A percentile compares a stretch with the other conserved stretches of the same genome.
Evolutionary conservation across 1,140 invertebrate species (phyloP).

Genomic region (Nomia melanderi): DNA sequence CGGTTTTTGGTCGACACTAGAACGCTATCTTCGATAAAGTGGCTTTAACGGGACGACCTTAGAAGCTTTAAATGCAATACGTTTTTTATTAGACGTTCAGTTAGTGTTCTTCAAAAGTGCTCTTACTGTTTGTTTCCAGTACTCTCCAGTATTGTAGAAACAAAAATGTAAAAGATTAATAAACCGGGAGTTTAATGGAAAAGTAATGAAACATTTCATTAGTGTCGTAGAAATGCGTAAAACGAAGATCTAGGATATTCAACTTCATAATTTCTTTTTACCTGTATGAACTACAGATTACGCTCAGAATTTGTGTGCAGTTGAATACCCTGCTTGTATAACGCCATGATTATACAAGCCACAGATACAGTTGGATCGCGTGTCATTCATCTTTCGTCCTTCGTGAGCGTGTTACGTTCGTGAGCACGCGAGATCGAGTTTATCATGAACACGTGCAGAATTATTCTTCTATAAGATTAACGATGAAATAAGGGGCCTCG

Average conservation of each 20-base stretch:
- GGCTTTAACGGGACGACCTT: too few relatives aligned
- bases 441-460: slow-evolving; percentile 41
- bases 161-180: too few relatives aligned
- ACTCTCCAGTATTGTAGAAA: too few relatives aligned
- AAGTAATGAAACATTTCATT: too few relatives aligned
- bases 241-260: not conserved
- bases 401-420: slow-evolving; percentile 11
- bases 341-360: slow-evolving; percentile 2
- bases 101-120: too few relatives aligned
- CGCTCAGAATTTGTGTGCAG: not conserved
- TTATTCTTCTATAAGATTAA: slow-evolving; percentile 33
- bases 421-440: slow-evolving; percentile 37
- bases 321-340: slow-evolving; percentile 22
- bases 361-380: not conserved
- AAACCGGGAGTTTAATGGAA: too few relatives aligned
- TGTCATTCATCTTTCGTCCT: slow-evolving; percentile 29
- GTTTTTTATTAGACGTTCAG: too few relatives aligned
- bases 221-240: not conserved
- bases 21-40: too few relatives aligned
- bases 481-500: not conserved
- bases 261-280: not conserved
- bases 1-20: too few relatives aligned
- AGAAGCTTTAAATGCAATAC: too few relatives aligned
- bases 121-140: too few relatives aligned
- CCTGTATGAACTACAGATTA: not conserved